Evolutionary conservation across 2,113 vertebrate genomes (phyloP).

Genomic region (Oreochromis niloticus): DNA sequence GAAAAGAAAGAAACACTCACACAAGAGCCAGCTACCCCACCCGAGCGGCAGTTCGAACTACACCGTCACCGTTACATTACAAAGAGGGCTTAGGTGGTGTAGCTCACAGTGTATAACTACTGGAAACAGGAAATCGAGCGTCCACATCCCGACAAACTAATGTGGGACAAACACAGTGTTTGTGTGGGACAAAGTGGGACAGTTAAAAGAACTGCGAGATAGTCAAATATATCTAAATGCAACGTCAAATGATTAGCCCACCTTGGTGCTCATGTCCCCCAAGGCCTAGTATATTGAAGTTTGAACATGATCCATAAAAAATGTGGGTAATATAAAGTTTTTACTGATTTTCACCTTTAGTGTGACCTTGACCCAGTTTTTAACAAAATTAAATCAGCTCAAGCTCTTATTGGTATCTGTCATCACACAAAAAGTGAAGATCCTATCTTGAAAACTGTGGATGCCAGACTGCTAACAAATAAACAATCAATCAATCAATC

Average conservation of each 20-base stretch:
- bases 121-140: background rate
- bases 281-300: background rate
- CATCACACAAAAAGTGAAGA: background rate
- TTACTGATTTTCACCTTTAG: background rate
- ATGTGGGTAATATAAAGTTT: background rate
- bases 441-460: background rate
- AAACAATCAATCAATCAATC: background rate
- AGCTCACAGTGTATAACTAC: background rate
- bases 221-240: background rate
- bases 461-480: background rate
- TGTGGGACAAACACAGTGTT: background rate
- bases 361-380: background rate
- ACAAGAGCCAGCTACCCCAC: conserved; percentile 19
- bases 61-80: background rate
- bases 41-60: background rate
- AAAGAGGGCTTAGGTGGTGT: background rate
- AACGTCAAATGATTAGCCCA: background rate
- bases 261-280: background rate
- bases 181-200: background rate
- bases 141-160: background rate
- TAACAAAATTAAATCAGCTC: background rate
- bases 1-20: background rate
- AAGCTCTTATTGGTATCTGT: background rate
- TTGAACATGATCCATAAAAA: background rate
- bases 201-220: background rate